Evolutionary conservation across 2,888 invertebrate genomes (phyloP), one percentile per base, ranked within the genome.

Genomic region (Phrixothrix hirtus): DNA sequence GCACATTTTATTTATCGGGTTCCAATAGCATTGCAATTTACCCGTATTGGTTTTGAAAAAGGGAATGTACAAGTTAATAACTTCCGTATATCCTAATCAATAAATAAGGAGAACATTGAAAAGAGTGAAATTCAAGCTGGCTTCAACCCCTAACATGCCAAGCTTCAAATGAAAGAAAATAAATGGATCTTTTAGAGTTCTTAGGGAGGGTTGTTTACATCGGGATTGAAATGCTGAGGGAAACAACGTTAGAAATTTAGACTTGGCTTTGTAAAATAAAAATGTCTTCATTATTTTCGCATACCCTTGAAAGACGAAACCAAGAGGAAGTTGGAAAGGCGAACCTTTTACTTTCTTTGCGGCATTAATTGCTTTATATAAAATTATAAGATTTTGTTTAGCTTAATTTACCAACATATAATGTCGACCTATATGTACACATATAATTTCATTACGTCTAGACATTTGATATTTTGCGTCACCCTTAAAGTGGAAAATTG

Each of bases 131-230:
- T 59, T 59, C 41, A 60, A 60, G 48, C 55, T 55, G 48, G 44
- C 42, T 54, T 37, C 49, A 30, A 39, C 51, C 53, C 51, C 55
- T 53, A 60, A 55, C 57, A 44, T 58, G 58, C 53, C 49, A 55
- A 48, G 58, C 56, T 49, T 57, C 59, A 68, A 71, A 74, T 72
- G 68, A 70, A 74, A 64, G 66, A 65, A 70, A 72, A 72, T 71
- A 71, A 73, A 73, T 70, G 70, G 71, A 68, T 70, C 66, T 68
- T 68, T 67, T 64, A 61, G 60, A 63, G 61, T 63, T 68, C 64
- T 66, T 66, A 65, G 58, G 65, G 65, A 65, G 65, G 65, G 62
- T 62, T 65, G 65, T 63, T 65, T 65, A 65, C 65, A 63, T 61
- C 65, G 63, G 62, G 57, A 56, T 55, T 48, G 51, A 59, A 54